Evolutionary conservation across 2,113 vertebrate species (phyloP), one percentile per base, ranked within the genome.

Genomic region (Willisornis vidua): DNA sequence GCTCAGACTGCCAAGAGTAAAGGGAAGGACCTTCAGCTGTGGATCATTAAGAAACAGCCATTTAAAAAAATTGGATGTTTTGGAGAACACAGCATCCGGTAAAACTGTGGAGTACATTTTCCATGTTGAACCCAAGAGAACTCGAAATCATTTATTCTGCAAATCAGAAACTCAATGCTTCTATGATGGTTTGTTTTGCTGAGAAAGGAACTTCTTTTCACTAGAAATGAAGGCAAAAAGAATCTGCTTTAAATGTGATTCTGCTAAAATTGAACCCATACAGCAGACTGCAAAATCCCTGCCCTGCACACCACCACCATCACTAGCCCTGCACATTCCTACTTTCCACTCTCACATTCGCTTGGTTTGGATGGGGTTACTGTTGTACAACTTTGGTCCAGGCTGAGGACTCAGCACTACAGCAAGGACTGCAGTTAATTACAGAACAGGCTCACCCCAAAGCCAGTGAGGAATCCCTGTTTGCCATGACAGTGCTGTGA

Each of bases 21-120:
- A 90, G 70, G 89, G 76, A 95, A 94, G 70, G 54, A 58, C 85
- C 48, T 90, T 96, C 96, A 95, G 94, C 92, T 96, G 80, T 24
- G 19, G 58, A 72, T 87, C 78, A 90, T 93, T 90, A 89, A 93
- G 70, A 86, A 93, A 72, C 35, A 61, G 59, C 13, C 75, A 80
- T 80, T 90, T 52, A 0, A n/a, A 80, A 86, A 88, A 58, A 48
- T 25, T 5, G 12, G 61, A 94, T 93, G 80, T 92, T 94, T 68
- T 72, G 48, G 59, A 93, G 84, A 92, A 55, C 68, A 71, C 39
- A 87, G 65, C 75, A 94, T 87, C 72, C 48, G 1, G 59, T 76
- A 75, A 88, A 88, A 94, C 4, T 1, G 39, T 57, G 43, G 62
- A 87, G 23, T 52, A 80, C 29, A 91, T 93, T 75, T 93, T 85